Conservation (phyloP, 2,113 vertebrate species). For the Dromas ardeola region DNA sequence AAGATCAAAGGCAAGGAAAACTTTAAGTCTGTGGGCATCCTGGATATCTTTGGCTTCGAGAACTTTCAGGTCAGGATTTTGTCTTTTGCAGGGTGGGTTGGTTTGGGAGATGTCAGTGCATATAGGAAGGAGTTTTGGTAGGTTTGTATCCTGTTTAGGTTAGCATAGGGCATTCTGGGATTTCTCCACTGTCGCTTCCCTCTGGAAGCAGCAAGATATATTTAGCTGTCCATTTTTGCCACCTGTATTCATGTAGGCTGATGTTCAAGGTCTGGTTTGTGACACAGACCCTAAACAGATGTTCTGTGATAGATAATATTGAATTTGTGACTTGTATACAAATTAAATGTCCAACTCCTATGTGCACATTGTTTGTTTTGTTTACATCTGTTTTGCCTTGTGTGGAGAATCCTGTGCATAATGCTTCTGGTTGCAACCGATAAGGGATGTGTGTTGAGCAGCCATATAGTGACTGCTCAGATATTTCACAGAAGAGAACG, state of each 20-base stretch:
- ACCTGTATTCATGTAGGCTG: not conserved
- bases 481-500: not conserved
- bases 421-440: not conserved
- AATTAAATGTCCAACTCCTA: not conserved
- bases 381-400: not conserved
- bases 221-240: not conserved
- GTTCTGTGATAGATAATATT: not conserved
- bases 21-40: conserved; percentile 94
- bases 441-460: not conserved
- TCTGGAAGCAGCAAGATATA: not conserved
- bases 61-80: conserved; percentile 86
- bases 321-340: not conserved
- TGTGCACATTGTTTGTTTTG: not conserved
- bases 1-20: conserved; percentile 91
- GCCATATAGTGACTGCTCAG: not conserved
- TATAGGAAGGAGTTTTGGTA: not conserved
- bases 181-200: not conserved
- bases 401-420: not conserved
- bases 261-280: not conserved
- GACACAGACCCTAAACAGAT: not conserved
- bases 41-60: conserved; percentile 94
- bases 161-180: not conserved
- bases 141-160: not conserved
- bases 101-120: not conserved
- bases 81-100: not conserved